Evolutionary conservation across 2,113 vertebrate species (phyloP), one percentile per base, ranked within the genome.

Genomic region (Accipiter virgatus): DNA sequence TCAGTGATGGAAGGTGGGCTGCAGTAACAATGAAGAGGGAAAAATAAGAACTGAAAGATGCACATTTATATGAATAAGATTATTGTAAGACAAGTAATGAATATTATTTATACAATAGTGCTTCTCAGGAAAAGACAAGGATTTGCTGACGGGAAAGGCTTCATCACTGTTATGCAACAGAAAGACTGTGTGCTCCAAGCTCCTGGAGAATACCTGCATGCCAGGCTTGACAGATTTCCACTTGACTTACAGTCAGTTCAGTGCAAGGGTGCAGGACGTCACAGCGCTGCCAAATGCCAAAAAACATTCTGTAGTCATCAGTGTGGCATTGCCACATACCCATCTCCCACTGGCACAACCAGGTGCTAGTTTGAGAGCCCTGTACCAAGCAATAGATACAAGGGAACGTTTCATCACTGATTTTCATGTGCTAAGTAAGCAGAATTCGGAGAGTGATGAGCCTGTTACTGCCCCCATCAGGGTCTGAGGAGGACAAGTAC

Each of bases 211-310:
- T 2, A 55, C 21, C 12, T 45, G 34, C 59, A 27, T 1, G 4
- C 16, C 48, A 26, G 50, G 80, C 59, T 65, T 10, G 17, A 29
- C 11, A 47, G 3, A 0, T 10, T 43, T 12, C 38, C 1, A 10
- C 6, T 52, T 3, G 48, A 45, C 43, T 31, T 3, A 6, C 0
- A 2, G 52, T 3, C 77, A 61, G 48, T 6, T 61, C 42, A 48
- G 47, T 34, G 67, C 11, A 23, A 21, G 34, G 59, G 23, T 3
- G 1, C 53, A 27, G 48, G n/a, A 61, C n/a, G 21, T 10, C 32
- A 22, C 22, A 7, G 40, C 0, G 2, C 20, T 62, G 53, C 31
- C 43, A 13, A 4, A 9, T 0, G 6, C 43, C 74, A 56, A 15
- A 47, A 27, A 7, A 4, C 9, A 2, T 3, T 14, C 32, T n/a